These are phyloP conservation scores for Apostichopus californicus DNA, from an alignment of 35 echinoderm and acorn worm species.

Conservation along the genomic window DNA sequence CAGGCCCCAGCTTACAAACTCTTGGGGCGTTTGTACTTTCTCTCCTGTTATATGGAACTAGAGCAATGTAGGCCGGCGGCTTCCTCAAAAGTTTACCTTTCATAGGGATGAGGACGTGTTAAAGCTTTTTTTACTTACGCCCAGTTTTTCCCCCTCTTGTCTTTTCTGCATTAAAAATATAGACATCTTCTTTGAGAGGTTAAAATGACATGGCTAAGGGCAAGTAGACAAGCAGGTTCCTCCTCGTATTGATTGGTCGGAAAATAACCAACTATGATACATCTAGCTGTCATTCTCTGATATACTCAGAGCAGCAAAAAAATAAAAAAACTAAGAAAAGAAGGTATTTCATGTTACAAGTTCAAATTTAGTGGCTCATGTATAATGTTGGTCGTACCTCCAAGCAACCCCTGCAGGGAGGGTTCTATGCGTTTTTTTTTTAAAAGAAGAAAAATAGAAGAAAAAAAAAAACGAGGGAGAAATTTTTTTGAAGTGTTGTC, in stretches of 20 bases:
- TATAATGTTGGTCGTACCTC: slow-evolving; percentile 38
- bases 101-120: slow-evolving; percentile 39
- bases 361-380: slow-evolving; percentile 2
- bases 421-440: slow-evolving; percentile 4
- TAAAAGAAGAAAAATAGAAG: no score
- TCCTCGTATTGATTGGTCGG: slow-evolving; percentile 23
- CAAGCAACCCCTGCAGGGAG: slow-evolving; percentile 13
- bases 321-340: not conserved
- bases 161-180: not conserved
- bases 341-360: slow-evolving; percentile 38
- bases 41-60: slow-evolving; percentile 40
- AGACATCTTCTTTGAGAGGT: slow-evolving; percentile 17
- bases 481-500: slow-evolving; percentile 22
- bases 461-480: not conserved
- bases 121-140: slow-evolving; percentile 49
- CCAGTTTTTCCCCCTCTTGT: slow-evolving; percentile 16
- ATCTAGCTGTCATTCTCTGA: slow-evolving; percentile 32
- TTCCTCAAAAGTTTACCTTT: slow-evolving; percentile 53
- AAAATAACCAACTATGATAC: slow-evolving; percentile 40
- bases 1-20: not conserved
- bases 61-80: slow-evolving; percentile 45
- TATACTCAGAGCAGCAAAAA: not conserved
- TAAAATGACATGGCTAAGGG: slow-evolving; percentile 43
- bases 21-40: slow-evolving; percentile 51
- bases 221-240: slow-evolving; percentile 46